phyloP scores from a whole-genome alignment of 2,888 invertebrate genomes.

The Drosophila greeni region DNA sequence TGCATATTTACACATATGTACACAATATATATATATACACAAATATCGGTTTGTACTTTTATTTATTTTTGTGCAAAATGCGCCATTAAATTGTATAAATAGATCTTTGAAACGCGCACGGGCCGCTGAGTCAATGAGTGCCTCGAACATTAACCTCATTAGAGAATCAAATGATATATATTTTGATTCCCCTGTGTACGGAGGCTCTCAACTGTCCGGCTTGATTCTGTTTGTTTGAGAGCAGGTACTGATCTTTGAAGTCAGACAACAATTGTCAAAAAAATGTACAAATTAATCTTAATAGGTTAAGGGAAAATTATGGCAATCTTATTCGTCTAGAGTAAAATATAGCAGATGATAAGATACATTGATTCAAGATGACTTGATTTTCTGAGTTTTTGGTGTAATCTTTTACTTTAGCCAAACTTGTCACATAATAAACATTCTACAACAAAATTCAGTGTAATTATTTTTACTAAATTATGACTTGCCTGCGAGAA shows the following conservation, averaged over 20 bases:
- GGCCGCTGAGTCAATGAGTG: constrained; percentile 60
- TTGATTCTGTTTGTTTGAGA: constrained; percentile 12
- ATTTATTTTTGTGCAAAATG: constrained; percentile 73
- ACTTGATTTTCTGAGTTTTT: not conserved
- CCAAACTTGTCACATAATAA: not conserved
- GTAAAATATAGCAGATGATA: not conserved
- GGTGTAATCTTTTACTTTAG: not conserved
- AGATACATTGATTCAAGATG: not conserved
- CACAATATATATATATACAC: constrained; percentile 13
- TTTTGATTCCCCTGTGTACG: constrained; percentile 4
- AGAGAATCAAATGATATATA: constrained; percentile 38
- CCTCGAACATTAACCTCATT: constrained; percentile 73
- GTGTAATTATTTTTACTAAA: not conserved
- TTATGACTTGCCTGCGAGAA: constrained; percentile 52
- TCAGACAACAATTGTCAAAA: not conserved
- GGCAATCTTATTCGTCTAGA: no score
- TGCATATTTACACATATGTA: constrained; percentile 19
- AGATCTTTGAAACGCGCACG: constrained; percentile 61
- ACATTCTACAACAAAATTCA: not conserved
- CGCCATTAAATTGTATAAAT: constrained; percentile 72
- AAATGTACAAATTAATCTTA: not conserved
- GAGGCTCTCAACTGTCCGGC: constrained; percentile 18
- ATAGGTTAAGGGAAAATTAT: no score
- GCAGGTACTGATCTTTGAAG: not conserved
- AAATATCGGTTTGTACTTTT: constrained; percentile 57